phyloP scores from a whole-genome alignment of 1,140 invertebrate species.

The Lepidurus packardi region DNA sequence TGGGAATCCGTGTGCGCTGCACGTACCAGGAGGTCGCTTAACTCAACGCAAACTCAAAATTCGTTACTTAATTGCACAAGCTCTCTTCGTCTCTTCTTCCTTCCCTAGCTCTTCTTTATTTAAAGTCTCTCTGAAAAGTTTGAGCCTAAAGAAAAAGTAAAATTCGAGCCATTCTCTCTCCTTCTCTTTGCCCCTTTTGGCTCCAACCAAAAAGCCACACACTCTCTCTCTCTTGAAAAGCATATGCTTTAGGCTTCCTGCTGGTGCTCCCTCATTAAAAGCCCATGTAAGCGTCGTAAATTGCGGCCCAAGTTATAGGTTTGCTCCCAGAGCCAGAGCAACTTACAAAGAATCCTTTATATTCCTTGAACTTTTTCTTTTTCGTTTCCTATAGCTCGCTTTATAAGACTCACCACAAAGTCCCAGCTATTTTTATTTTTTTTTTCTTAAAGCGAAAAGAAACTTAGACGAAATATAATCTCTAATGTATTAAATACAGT shows the following conservation, averaged over 20 bases:
- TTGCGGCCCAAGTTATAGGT: constrained; percentile 32
- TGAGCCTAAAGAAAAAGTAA: constrained; percentile 22
- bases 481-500: too few species aligned
- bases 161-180: neutral
- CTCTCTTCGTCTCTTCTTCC: neutral
- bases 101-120: neutral
- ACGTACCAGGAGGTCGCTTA: too few species aligned
- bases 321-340: constrained; percentile 26
- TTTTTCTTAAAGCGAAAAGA: neutral
- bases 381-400: constrained; percentile 17
- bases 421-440: neutral
- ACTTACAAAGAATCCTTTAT: constrained; percentile 26
- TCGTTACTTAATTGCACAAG: neutral
- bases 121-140: neutral
- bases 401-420: constrained; percentile 27
- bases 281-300: constrained; percentile 30
- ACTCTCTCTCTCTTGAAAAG: neutral
- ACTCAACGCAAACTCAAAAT: too few species aligned
- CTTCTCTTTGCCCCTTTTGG: neutral
- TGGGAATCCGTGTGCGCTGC: too few species aligned
- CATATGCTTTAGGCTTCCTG: constrained; percentile 15
- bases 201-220: neutral
- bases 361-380: constrained; percentile 23
- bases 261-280: constrained; percentile 30
- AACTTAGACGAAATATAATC: neutral